Percentiles rank a stretch among this genome's conserved stretches.
These are phyloP conservation scores for Cheilosia pagana DNA, from an alignment of 2,888 invertebrate genomes.

Conservation along the genomic window DNA sequence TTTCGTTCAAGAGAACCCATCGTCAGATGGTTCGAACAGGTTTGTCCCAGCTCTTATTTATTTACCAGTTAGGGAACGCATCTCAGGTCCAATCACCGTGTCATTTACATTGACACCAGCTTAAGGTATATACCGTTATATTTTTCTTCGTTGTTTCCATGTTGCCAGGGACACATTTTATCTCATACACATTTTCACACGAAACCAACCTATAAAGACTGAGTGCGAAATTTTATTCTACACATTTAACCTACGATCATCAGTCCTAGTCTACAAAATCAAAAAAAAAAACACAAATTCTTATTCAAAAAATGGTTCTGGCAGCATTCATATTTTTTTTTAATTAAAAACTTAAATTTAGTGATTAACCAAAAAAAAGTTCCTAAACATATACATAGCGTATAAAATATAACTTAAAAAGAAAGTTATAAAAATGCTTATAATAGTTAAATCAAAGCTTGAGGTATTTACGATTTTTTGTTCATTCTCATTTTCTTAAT, in stretches of 20 bases:
- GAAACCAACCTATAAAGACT: conserved; percentile 67
- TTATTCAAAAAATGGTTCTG: conserved; percentile 32
- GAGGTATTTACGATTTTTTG: conserved; percentile 56
- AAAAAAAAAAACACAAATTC: conserved; percentile 3
- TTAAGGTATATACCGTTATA: conserved; percentile 83
- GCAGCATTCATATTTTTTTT: conserved; percentile 69
- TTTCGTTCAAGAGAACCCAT: conserved; percentile 87
- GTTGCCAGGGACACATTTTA: conserved; percentile 49
- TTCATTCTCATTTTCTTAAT: conserved; percentile 23
- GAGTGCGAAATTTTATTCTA: conserved; percentile 71
- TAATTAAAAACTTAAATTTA: conserved; percentile 77
- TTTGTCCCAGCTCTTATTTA: conserved; percentile 96
- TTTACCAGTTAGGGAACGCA: conserved; percentile 95
- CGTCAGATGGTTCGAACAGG: conserved; percentile 81
- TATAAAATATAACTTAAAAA: conserved; percentile 65
- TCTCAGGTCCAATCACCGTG: conserved; percentile 93
- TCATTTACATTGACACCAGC: conserved; percentile 97
- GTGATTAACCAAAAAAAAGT: conserved; percentile 82
- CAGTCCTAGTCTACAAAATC: conserved; percentile 56
- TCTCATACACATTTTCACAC: conserved; percentile 32
- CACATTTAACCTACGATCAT: conserved; percentile 57
- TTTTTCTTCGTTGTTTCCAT: conserved; percentile 27
- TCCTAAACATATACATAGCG: conserved; percentile 77
- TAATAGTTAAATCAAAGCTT: conserved; percentile 70
- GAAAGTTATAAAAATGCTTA: conserved; percentile 56